Evolutionary conservation across 2,888 invertebrate genomes (phyloP).

Genomic region (Aporophyla lueneburgensis): DNA sequence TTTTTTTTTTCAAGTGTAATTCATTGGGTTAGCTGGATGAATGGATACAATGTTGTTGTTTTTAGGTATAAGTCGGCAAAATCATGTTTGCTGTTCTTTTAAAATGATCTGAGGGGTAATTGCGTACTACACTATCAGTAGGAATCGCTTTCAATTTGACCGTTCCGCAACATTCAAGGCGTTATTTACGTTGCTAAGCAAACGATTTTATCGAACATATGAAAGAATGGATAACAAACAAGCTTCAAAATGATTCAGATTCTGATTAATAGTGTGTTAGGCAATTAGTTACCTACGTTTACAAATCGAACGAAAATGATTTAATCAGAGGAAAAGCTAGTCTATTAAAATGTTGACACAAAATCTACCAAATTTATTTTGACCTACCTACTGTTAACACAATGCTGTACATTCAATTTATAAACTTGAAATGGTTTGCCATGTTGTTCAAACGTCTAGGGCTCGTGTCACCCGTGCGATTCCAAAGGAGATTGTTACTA

Average conservation of each 20-base stretch:
- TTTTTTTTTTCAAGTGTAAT: conserved; percentile 11
- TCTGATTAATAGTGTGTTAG: too few species aligned
- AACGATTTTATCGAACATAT: too few species aligned
- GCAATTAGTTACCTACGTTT: too few species aligned
- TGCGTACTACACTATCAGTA: too few species aligned
- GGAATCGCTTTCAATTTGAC: too few species aligned
- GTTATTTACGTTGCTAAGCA: too few species aligned
- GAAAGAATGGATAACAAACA: too few species aligned
- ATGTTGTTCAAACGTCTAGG: conserved; percentile 40
- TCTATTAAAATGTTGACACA: background rate
- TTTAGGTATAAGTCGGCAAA: background rate
- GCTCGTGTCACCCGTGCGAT: conserved; percentile 36
- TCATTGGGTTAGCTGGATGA: conserved; percentile 7
- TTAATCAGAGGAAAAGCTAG: background rate
- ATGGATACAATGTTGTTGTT: background rate
- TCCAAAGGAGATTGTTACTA: conserved; percentile 48
- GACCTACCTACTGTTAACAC: background rate
- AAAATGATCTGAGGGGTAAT: background rate
- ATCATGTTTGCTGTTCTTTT: background rate
- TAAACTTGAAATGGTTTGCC: conserved; percentile 42
- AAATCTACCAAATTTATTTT: background rate
- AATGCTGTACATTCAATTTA: conserved; percentile 33
- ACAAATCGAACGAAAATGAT: too few species aligned
- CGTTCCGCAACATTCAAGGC: too few species aligned
- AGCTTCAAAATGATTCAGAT: too few species aligned